Evolutionary conservation across 2,888 invertebrate genomes (phyloP), one percentile per base, ranked within the genome.

Genomic region (Macrophya alboannulata): DNA sequence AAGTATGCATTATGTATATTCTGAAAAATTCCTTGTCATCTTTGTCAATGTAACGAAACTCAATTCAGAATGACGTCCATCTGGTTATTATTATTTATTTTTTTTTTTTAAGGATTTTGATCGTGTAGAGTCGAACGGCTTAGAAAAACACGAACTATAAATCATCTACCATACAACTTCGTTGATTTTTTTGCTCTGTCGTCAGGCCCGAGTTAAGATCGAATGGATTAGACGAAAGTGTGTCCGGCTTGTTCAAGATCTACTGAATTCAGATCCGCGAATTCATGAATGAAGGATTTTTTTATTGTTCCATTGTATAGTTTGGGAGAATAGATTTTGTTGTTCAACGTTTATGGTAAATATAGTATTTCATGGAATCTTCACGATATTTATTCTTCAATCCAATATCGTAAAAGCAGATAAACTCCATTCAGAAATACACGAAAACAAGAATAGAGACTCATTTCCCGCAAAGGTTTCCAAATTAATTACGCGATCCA

Each of bases 401-500:
- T 6, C 21, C 17, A n/a, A 51, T 62, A 21, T 21, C n/a, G 43
- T 15, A n/a, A 72, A 43, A 62, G 62, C 40, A 43, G 55, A 55
- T 55, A 8, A 55, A n/a, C 37, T 37, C 68, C 37, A 68, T 68
- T 31, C 31, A 37, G 8, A 40, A n/a, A 9, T 8, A 43, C 10
- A 1, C 8, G n/a, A 40, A 40, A 72, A 40, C n/a, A 0, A 40
- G 8, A 72, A 9, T n/a, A n/a, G 9, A 40, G 43, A n/a, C 40
- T 21, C 1, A n/a, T 72, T 72, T 72, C 40, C 71, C 9, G 9
- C 71, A 0, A 72, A n/a, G 37, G 43, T 43, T 43, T 72, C 40
- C 17, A 43, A 43, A 37, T 72, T n/a, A 72, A n/a, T 43, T 72
- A 72, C 37, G n/a, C 17, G 31, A 72, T 72, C 40, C 71, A 40